Evolutionary conservation across 2,797 vertebrate species (phyloP), one percentile per base, ranked within the genome.

Genomic region (Lerista edwardsae): DNA sequence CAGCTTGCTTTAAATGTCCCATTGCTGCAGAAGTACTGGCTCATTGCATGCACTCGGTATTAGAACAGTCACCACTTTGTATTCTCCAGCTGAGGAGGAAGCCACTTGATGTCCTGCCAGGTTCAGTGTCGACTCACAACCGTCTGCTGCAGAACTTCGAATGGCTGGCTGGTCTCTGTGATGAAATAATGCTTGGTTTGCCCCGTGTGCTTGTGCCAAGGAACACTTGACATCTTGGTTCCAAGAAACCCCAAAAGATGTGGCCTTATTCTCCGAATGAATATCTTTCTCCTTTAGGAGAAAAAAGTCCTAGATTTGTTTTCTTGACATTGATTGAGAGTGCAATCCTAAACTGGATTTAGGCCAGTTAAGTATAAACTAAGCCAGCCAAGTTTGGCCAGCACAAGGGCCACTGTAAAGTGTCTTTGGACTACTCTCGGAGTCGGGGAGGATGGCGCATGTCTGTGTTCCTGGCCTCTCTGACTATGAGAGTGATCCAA

Each of bases 31-130:
- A 85, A 82, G 7, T 72, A 79, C 74, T 31, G 15, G 2, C 4
- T 34, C 55, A 3, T 68, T 76, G 47, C 77, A 55, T 64, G 0
- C 72, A n/a, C 2, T 72, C n/a, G 36, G 72, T 2, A 11, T 79
- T 67, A 88, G 83, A 83, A 85, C 57, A 91, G 82, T 82, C 80
- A 8, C 78, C 64, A 69, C 14, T 88, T 91, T 91, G 0, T 79
- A 2, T 88, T 62, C 51, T 75, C 80, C 57, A 87, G 12, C 29
- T 79, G 67, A 84, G 25, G 77, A n/a, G 64, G 81, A 87, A 93
- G 69, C 71, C 72, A 21, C 36, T 55, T 41, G 31, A 73, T 57
- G 83, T 1, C 21, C 34, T 1, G 11, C 27, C 73, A n/a, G 62
- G 51, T 88, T 83, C 64, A 79, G 3, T 41, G 29, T 41, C 36